Conservation (phyloP, 2,113 vertebrate species). For the Corythaeola cristata region DNA sequence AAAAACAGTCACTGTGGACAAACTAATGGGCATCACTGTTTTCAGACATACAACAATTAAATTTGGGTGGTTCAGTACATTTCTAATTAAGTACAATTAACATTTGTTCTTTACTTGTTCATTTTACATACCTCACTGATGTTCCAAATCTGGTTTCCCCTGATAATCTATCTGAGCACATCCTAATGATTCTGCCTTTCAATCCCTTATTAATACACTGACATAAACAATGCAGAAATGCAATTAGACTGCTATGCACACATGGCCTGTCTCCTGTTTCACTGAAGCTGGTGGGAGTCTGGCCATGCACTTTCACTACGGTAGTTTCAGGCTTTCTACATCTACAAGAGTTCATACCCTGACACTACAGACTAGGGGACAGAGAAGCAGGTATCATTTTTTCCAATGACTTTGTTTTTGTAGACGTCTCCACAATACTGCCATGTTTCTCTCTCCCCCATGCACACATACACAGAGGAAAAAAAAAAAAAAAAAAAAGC, state of each 20-base stretch:
- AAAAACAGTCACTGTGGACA: constrained; percentile 7
- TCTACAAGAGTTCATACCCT: not conserved
- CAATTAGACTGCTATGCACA: constrained; percentile 64
- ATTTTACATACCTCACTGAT: constrained; percentile 54
- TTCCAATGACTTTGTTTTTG: not conserved
- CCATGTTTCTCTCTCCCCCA: not conserved
- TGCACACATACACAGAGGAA: rapidly evolving
- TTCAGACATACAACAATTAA: constrained; percentile 56
- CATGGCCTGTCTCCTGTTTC: not conserved
- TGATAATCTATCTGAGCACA: constrained; percentile 29
- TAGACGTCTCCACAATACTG: not conserved
- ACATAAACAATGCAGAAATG: constrained; percentile 59
- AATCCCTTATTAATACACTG: constrained; percentile 48
- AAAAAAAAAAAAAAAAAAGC: not conserved
- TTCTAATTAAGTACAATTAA: constrained; percentile 73
- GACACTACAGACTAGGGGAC: not conserved
- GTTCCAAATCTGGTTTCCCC: constrained; percentile 19
- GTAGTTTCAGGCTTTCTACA: not conserved
- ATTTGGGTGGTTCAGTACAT: constrained; percentile 61
- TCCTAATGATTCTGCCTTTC: constrained; percentile 64
- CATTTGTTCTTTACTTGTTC: constrained; percentile 57
- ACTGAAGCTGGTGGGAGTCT: not conserved
- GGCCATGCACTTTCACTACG: not conserved
- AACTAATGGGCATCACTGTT: constrained; percentile 43
- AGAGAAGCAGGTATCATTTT: not conserved